phyloP scores from a whole-genome alignment of 2,113 vertebrate genomes.

The Aldabrachelys gigantea region DNA sequence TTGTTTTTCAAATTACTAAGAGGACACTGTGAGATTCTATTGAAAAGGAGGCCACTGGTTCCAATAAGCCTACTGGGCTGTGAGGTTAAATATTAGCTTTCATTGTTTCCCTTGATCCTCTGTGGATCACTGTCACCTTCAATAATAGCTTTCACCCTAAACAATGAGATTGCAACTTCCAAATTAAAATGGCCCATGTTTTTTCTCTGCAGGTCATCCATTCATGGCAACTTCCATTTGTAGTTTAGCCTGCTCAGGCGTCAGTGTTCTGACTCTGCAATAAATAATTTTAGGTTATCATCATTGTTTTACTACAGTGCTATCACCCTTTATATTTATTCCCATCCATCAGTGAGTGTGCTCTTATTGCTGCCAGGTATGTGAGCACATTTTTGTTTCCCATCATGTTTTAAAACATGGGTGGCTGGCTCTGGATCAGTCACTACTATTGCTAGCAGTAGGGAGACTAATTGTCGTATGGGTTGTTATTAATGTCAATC shows the following conservation, averaged over 20 bases:
- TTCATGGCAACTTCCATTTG: slow-evolving; percentile 71
- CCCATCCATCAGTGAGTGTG: slow-evolving; percentile 69
- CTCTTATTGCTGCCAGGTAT: slow-evolving; percentile 55
- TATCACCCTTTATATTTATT: slow-evolving; percentile 69
- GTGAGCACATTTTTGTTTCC: slow-evolving; percentile 35
- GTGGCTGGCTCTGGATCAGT: slow-evolving; percentile 33
- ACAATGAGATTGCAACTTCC: slow-evolving; percentile 69
- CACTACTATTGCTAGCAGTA: slow-evolving; percentile 7
- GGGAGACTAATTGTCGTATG: neutral
- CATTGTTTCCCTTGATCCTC: slow-evolving; percentile 67
- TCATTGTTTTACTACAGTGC: slow-evolving; percentile 64
- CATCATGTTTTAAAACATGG: slow-evolving; percentile 45
- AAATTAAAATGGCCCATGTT: slow-evolving; percentile 73
- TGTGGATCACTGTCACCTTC: slow-evolving; percentile 65
- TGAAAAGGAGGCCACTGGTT: slow-evolving; percentile 4
- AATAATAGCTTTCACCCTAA: slow-evolving; percentile 69
- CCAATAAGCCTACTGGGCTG: neutral
- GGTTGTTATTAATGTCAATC: slow-evolving; percentile 63
- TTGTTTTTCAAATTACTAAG: slow-evolving; percentile 27
- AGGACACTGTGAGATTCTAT: neutral
- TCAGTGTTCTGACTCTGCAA: slow-evolving; percentile 43
- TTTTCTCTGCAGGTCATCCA: slow-evolving; percentile 62
- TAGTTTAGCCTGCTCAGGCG: slow-evolving; percentile 47
- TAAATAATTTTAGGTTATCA: slow-evolving; percentile 73
- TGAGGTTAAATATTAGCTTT: slow-evolving; percentile 54